Conservation (phyloP, 2,888 invertebrate genomes). For the Heteropelma amictum region DNA sequence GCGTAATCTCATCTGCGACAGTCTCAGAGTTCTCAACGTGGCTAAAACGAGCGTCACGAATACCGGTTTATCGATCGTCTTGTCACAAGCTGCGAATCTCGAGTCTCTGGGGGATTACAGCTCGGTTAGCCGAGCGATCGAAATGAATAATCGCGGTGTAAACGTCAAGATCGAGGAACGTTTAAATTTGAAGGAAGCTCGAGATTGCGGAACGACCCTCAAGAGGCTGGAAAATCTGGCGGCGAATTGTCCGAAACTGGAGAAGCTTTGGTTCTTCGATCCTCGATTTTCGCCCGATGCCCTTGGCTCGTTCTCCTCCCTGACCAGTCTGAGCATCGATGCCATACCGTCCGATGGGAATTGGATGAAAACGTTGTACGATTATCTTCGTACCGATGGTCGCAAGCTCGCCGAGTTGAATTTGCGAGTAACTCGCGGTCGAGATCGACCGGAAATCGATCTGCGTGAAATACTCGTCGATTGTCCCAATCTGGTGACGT, state of each 20-base stretch:
- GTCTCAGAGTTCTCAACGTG: conserved; percentile 74
- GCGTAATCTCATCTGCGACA: conserved; percentile 74
- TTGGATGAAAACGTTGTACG: conserved; percentile 75
- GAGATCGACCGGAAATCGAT: conserved; percentile 70
- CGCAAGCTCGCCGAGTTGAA: conserved; percentile 72
- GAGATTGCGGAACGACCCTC: conserved; percentile 73
- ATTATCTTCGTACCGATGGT: conserved; percentile 74
- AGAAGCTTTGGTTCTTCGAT: conserved; percentile 75
- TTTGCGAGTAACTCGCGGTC: conserved; percentile 69
- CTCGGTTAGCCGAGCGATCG: conserved; percentile 76
- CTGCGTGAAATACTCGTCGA: conserved; percentile 70
- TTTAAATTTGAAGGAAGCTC: conserved; percentile 73
- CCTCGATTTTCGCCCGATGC: conserved; percentile 76
- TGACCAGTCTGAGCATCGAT: conserved; percentile 74
- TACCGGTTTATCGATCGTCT: conserved; percentile 74
- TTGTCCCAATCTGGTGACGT: conserved; percentile 72
- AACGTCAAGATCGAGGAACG: conserved; percentile 57
- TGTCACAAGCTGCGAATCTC: conserved; percentile 73
- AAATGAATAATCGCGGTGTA: conserved; percentile 73
- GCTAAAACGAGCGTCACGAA: conserved; percentile 76
- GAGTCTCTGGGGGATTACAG: conserved; percentile 77
- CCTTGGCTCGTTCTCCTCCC: conserved; percentile 71
- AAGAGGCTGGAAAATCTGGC: conserved; percentile 74
- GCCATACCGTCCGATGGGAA: conserved; percentile 71
- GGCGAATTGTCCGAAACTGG: conserved; percentile 73